These are phyloP conservation scores for Temnothorax unifasciatus DNA, from an alignment of 2,888 invertebrate species.

Conservation along the genomic window DNA sequence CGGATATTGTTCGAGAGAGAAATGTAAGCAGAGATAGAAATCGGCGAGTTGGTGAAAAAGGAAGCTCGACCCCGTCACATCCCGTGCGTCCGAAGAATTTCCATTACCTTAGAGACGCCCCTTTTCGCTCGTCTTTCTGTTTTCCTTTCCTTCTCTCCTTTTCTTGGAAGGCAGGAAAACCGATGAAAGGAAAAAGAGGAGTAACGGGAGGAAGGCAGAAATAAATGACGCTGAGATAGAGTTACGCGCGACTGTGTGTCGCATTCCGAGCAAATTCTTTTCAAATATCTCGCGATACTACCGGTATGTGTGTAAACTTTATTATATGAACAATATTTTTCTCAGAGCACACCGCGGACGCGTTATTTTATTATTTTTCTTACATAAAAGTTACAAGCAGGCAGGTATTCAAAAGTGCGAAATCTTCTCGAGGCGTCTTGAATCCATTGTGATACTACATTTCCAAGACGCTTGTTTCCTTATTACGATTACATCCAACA, in stretches of 20 bases:
- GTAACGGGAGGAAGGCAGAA: neutral
- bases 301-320: conserved; percentile 4
- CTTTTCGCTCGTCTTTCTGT: conserved; percentile 5
- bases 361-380: neutral
- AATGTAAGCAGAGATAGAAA: conserved; percentile 45
- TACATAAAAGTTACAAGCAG: neutral
- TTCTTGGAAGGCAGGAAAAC: conserved; percentile 23
- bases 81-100: conserved; percentile 73
- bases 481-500: neutral
- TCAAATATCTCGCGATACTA: conserved; percentile 8
- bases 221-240: conserved; percentile 32
- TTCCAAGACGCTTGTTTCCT: neutral
- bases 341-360: no score
- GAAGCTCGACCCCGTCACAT: conserved; percentile 41
- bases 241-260: conserved; percentile 34
- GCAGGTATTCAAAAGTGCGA: neutral
- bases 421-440: neutral
- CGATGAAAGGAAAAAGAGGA: neutral
- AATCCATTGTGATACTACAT: neutral
- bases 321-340: conserved; percentile 33
- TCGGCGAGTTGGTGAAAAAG: conserved; percentile 28
- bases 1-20: conserved; percentile 4
- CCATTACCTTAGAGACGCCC: conserved; percentile 64
- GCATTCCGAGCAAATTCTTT: conserved; percentile 20
- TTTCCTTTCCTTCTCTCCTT: neutral